Evolutionary conservation across 2,888 invertebrate species (phyloP), one percentile per base, ranked within the genome.

Genomic region (Andrena haemorrhoa): DNA sequence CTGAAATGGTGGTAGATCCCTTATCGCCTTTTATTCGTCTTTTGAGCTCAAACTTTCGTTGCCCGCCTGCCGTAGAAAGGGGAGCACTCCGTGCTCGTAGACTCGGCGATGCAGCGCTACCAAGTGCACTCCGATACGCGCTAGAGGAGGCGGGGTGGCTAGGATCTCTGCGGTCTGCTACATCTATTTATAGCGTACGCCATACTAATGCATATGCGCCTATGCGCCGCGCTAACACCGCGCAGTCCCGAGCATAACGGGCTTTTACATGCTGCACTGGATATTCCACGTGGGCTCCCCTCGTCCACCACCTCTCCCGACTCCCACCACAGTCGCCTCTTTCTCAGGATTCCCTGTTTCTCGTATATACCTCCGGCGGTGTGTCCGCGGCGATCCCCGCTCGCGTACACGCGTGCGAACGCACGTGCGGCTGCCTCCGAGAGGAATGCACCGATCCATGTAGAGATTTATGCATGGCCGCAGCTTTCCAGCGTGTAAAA

Each of bases 131-230:
- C 72, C 47, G 66, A 65, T 64, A 71, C 47, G 33, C 20, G 23
- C 68, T 68, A 66, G 63, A 75, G 79, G 75, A 63, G 76, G 64
- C 66, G 64, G 89, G 84, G 74, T 81, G 73, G 81, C 72, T 87
- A 78, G 82, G 71, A 76, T 86, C 86, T 86, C 85, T 86, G 89
- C 82, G 89, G 89, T 88, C 85, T 89, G 87, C 85, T 88, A 87
- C 75, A 77, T 88, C 90, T 89, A 90, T 89, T 89, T 89, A 89
- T 90, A 89, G 87, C 87, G 61, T 82, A 63, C 83, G 73, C 82
- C 83, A 85, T 88, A 84, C 81, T 83, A 87, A 88, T 83, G 86
- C 83, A 81, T 83, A 83, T 75, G 78, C 74, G 75, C 73, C 79
- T 81, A 78, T 83, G 79, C 79, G 60, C 80, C 77, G 29, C 76